Conservation (phyloP, 1,140 invertebrate species). For the Plutomurus gul region DNA sequence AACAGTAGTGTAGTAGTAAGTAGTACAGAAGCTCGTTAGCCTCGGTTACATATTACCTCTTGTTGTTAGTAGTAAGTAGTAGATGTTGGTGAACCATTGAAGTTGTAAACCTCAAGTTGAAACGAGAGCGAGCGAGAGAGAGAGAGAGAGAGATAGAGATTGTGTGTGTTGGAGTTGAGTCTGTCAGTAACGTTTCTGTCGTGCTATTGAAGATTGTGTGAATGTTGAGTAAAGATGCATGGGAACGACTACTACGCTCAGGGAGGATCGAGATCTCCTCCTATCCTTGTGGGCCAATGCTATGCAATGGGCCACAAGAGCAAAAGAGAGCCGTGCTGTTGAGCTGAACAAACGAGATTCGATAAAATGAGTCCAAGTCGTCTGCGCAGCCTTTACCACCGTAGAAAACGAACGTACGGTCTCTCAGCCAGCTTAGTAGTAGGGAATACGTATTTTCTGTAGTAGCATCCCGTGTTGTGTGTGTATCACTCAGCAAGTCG, state of each 20-base stretch:
- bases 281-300: slow-evolving; percentile 6
- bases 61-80: not conserved
- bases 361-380: slow-evolving; percentile 10
- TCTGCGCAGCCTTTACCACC: slow-evolving; percentile 12
- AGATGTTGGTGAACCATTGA: not conserved
- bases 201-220: not conserved
- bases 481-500: slow-evolving; percentile 1
- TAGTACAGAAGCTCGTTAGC: too few relatives aligned
- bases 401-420: too few relatives aligned
- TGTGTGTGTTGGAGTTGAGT: not conserved
- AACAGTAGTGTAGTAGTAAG: too few relatives aligned
- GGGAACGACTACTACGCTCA: too few relatives aligned
- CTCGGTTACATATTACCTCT: too few relatives aligned
- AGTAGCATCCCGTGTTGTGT: not conserved
- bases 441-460: not conserved
- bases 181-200: too few relatives aligned
- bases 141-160: not conserved
- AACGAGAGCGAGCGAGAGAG: not conserved
- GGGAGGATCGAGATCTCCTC: slow-evolving; percentile 5
- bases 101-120: not conserved
- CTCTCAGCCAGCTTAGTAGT: too few relatives aligned
- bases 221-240: too few relatives aligned
- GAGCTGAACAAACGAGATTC: not conserved
- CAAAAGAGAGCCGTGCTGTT: not conserved
- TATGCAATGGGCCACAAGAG: slow-evolving; percentile 25